phyloP scores from a whole-genome alignment of 2,113 vertebrate genomes.

The Gobius niger region DNA sequence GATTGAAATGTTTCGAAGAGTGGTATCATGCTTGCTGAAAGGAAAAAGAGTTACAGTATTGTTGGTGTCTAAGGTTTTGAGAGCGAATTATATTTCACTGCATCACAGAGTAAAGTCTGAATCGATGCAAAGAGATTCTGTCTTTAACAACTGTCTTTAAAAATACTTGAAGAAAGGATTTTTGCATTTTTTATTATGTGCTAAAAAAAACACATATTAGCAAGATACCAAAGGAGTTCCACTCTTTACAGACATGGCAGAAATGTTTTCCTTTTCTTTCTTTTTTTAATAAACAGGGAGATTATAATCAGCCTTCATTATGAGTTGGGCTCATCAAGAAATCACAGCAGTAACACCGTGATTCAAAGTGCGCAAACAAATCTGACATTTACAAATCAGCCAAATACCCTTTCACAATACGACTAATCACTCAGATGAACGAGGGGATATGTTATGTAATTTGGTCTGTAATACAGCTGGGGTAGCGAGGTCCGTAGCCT shows the following conservation, averaged over 20 bases:
- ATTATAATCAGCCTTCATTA: background rate
- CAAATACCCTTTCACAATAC: conserved; percentile 3
- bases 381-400: conserved; percentile 12
- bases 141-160: too few species aligned
- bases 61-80: too few species aligned
- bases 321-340: background rate
- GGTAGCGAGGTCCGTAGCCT: background rate
- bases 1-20: conserved; percentile 2
- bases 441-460: background rate
- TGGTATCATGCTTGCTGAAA: too few species aligned
- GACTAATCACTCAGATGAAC: conserved; percentile 4
- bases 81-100: too few species aligned
- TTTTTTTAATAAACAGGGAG: background rate
- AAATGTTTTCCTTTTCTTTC: background rate
- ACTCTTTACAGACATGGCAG: background rate
- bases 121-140: too few species aligned
- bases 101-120: too few species aligned
- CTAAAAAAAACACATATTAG: too few species aligned
- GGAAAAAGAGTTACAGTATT: too few species aligned
- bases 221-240: too few species aligned
- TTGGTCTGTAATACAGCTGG: background rate
- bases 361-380: conserved; percentile 7
- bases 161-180: too few species aligned
- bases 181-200: too few species aligned
- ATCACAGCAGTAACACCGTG: background rate